These are phyloP conservation scores for Xylota segnis DNA, from an alignment of 2,888 invertebrate genomes.

Conservation along the genomic window DNA sequence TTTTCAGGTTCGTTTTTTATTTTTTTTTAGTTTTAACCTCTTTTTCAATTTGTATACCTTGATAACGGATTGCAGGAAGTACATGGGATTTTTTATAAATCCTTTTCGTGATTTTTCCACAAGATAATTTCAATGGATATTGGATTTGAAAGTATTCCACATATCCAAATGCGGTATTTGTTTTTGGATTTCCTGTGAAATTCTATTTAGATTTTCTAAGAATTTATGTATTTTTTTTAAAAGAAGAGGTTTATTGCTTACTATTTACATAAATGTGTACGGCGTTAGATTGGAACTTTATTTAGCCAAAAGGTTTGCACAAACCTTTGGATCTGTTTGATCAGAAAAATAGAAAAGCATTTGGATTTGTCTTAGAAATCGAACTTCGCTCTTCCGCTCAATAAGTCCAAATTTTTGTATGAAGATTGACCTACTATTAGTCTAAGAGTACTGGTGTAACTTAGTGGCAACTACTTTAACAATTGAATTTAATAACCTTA, in stretches of 20 bases:
- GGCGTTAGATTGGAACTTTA: not conserved
- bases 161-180: constrained; percentile 37
- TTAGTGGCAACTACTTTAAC: no score
- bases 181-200: constrained; percentile 8
- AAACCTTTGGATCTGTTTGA: no score
- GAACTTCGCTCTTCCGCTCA: no score
- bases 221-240: not conserved
- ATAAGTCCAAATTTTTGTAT: no score
- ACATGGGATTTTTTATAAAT: constrained; percentile 62
- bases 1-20: not conserved
- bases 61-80: constrained; percentile 63
- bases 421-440: no score
- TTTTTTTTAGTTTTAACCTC: constrained; percentile 50
- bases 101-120: constrained; percentile 62
- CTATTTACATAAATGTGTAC: no score
- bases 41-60: constrained; percentile 68
- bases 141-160: constrained; percentile 59
- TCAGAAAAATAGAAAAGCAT: no score
- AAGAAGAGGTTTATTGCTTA: not conserved
- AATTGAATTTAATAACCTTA: no score
- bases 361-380: no score
- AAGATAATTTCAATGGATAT: constrained; percentile 64
- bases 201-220: not conserved
- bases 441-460: no score
- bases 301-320: no score